These are phyloP conservation scores for Melitaea cinxia DNA, from an alignment of 1,140 invertebrate genomes.

Conservation along the genomic window DNA sequence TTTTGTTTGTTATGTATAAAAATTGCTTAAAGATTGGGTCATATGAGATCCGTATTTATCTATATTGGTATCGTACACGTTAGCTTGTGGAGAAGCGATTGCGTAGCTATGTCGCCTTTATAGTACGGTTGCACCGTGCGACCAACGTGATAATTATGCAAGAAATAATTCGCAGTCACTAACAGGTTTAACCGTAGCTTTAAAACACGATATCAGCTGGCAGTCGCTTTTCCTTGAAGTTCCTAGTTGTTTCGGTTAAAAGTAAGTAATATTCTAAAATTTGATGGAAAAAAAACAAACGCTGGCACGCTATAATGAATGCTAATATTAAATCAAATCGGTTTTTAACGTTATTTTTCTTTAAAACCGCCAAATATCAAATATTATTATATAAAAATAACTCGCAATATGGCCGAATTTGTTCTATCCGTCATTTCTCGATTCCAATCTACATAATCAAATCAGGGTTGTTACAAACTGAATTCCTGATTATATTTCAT, in stretches of 20 bases:
- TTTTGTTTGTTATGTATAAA: background rate
- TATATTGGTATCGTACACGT: background rate
- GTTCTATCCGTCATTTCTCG: too few species aligned
- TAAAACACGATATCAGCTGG: background rate
- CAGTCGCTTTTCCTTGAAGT: background rate
- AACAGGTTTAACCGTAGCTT: background rate
- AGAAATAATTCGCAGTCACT: background rate
- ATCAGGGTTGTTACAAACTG: conserved; percentile 4
- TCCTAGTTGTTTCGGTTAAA: too few species aligned
- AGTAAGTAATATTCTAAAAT: too few species aligned
- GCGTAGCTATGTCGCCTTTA: background rate
- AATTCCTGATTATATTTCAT: background rate
- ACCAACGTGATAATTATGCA: background rate
- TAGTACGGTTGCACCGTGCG: background rate
- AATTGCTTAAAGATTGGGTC: too few species aligned
- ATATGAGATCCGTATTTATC: too few species aligned
- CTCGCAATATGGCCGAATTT: too few species aligned
- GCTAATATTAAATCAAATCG: too few species aligned
- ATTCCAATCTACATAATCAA: background rate
- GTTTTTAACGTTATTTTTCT: too few species aligned
- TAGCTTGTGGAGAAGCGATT: background rate
- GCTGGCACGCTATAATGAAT: too few species aligned
- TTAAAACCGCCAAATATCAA: too few species aligned
- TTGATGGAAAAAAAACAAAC: too few species aligned
- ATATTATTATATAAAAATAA: too few species aligned